Percentiles rank a stretch among this genome's conserved stretches.
Conservation (phyloP, 2,113 vertebrate genomes). For the Grantiella picta region DNA sequence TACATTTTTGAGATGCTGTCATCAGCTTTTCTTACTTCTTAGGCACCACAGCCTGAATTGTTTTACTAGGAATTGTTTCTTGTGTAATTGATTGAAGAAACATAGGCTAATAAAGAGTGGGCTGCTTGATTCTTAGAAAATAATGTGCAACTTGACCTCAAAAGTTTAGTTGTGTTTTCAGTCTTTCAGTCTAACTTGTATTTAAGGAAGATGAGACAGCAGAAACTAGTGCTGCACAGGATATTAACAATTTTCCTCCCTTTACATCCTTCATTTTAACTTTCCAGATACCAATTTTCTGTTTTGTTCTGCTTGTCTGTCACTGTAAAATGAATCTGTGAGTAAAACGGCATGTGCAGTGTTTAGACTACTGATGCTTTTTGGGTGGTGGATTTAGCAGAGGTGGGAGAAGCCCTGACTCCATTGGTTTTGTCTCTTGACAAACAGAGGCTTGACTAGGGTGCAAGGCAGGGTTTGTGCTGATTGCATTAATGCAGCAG, state of each 20-base stretch:
- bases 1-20: neutral
- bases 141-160: neutral
- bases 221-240: neutral
- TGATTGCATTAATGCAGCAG: neutral
- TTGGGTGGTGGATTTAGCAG: neutral
- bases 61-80: neutral
- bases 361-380: neutral
- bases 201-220: neutral
- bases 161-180: neutral
- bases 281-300: neutral
- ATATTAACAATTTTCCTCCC: neutral
- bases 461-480: neutral
- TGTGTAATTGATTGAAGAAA: neutral
- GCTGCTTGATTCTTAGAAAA: neutral
- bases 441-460: neutral
- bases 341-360: neutral
- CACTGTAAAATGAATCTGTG: neutral
- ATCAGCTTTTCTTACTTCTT: neutral
- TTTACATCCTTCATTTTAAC: neutral
- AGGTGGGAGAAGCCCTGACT: neutral
- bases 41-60: neutral
- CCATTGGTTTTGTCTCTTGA: neutral
- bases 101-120: neutral
- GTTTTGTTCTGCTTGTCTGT: neutral
- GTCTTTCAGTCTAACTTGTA: neutral